phyloP scores from a whole-genome alignment of 1,140 invertebrate species.

The Drosophila pruinosa region DNA sequence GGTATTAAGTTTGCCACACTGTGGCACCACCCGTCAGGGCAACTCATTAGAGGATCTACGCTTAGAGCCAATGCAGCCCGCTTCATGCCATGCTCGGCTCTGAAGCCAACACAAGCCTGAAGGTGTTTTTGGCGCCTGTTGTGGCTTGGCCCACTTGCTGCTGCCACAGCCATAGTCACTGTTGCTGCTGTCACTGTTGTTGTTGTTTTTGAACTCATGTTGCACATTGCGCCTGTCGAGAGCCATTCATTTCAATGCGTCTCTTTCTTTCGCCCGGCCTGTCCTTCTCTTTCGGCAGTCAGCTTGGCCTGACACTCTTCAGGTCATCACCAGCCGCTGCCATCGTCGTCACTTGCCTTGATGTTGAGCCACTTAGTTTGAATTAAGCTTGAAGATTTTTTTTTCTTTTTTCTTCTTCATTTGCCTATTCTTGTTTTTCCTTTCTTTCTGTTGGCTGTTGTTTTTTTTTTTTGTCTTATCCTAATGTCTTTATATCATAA shows the following conservation, averaged over 20 bases:
- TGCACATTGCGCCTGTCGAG: conserved; percentile 75
- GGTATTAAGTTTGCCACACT: conserved; percentile 13
- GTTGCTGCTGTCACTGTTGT: conserved; percentile 4
- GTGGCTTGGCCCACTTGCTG: conserved; percentile 21
- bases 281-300: neutral
- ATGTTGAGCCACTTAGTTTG: conserved; percentile 67
- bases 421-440: neutral
- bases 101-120: conserved; percentile 13
- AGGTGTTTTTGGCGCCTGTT: conserved; percentile 46
- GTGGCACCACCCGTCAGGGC: conserved; percentile 9
- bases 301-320: conserved; percentile 32
- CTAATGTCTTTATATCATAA: conserved; percentile 55
- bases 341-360: conserved; percentile 70
- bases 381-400: conserved; percentile 58
- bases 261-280: neutral
- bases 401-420: neutral
- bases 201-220: conserved; percentile 46
- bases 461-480: conserved; percentile 35
- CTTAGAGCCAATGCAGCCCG: neutral
- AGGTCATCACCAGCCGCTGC: conserved; percentile 50
- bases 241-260: conserved; percentile 58
- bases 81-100: neutral
- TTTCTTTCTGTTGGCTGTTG: conserved; percentile 9
- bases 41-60: conserved; percentile 33
- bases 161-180: neutral